These are phyloP conservation scores for Phorcus lineatus DNA, from an alignment of 2,888 invertebrate genomes.

Conservation along the genomic window DNA sequence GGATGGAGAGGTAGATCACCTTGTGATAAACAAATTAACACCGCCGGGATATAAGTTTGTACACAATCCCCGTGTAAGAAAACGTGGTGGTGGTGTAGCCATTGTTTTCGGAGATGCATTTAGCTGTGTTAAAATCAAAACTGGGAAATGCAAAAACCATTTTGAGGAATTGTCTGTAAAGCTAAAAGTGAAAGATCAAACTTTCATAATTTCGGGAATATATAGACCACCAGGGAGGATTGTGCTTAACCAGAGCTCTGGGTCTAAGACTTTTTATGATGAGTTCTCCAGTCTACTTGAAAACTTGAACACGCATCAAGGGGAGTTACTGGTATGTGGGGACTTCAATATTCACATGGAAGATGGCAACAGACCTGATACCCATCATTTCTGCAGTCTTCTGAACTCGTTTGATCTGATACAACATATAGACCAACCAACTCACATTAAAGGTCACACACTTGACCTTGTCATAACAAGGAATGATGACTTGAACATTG, in stretches of 20 bases:
- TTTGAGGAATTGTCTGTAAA: background rate
- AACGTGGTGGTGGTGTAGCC: too few species aligned
- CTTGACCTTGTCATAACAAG: background rate
- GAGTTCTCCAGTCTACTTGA: background rate
- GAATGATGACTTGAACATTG: too few species aligned
- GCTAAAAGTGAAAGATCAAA: background rate
- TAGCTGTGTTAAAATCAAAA: too few species aligned
- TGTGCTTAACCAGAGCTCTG: background rate
- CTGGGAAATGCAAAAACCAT: too few species aligned
- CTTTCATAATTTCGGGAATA: background rate
- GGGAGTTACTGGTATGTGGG: background rate
- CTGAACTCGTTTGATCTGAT: background rate
- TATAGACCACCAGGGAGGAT: background rate
- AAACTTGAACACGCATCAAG: background rate
- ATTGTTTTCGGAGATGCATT: too few species aligned
- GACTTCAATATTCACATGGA: background rate
- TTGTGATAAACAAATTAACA: too few species aligned
- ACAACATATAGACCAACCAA: background rate
- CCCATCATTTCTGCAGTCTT: background rate
- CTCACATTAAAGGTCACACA: background rate
- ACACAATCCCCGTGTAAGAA: too few species aligned
- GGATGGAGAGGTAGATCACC: too few species aligned
- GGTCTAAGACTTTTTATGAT: background rate
- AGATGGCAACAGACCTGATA: background rate
- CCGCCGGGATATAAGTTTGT: too few species aligned